A percentile compares a stretch with the other conserved stretches of the same genome.
These are phyloP conservation scores for Cephalopachus bancanus DNA, from an alignment of 2,797 vertebrate species.

Conservation along the genomic window DNA sequence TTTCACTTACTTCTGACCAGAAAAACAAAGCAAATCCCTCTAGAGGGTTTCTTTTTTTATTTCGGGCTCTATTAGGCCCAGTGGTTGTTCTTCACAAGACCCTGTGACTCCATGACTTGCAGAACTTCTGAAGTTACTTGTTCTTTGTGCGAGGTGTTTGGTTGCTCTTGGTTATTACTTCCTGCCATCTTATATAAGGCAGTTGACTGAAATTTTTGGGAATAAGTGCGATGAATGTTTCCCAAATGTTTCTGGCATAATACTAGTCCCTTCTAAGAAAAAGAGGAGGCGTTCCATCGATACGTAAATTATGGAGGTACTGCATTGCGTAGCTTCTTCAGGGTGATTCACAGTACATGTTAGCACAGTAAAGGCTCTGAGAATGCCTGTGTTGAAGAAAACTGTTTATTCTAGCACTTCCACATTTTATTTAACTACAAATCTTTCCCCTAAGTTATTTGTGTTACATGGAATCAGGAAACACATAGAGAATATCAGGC, in stretches of 20 bases:
- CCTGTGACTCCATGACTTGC: not conserved
- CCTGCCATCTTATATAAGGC: not conserved
- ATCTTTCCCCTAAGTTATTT: not conserved
- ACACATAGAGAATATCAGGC: not conserved
- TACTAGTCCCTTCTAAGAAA: not conserved
- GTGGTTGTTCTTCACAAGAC: not conserved
- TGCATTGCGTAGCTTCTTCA: rapidly evolving
- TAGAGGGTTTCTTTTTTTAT: rapidly evolving
- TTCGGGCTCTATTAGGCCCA: not conserved
- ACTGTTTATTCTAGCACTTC: not conserved
- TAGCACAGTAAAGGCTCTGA: not conserved
- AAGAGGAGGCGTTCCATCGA: not conserved
- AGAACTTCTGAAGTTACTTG: not conserved
- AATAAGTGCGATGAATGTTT: not conserved
- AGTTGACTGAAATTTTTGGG: not conserved
- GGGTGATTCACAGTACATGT: not conserved
- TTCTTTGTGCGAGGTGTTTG: not conserved
- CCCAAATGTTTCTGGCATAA: not conserved
- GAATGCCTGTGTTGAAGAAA: not conserved
- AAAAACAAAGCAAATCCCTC: not conserved
- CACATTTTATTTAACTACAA: not conserved
- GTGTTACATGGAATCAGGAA: not conserved
- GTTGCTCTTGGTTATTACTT: not conserved
- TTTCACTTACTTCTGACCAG: constrained; percentile 12
- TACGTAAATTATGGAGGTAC: not conserved